These are phyloP conservation scores for Hydraecia micacea DNA, from an alignment of 2,888 invertebrate species.

Conservation along the genomic window DNA sequence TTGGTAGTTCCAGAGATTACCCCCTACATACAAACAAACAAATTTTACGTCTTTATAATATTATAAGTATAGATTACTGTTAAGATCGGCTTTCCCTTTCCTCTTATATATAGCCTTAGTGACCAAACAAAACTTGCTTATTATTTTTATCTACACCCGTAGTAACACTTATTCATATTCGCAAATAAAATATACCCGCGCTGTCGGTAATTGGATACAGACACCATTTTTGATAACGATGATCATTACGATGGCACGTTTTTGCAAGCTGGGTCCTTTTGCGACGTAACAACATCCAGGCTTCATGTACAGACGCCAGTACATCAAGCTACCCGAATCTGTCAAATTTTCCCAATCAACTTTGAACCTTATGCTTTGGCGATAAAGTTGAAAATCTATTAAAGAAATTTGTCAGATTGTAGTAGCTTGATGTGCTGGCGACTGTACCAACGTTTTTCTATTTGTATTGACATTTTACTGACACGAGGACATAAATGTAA, in stretches of 20 bases:
- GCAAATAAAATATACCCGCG: constrained; percentile 16
- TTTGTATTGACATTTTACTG: constrained; percentile 64
- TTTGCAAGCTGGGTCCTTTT: constrained; percentile 32
- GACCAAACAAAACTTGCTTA: neutral
- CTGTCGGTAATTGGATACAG: constrained; percentile 33
- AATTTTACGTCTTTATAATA: neutral
- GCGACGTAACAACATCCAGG: constrained; percentile 47
- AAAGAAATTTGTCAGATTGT: no score
- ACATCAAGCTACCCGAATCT: no score
- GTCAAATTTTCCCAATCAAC: no score
- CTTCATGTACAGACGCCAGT: no score
- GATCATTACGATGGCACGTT: constrained; percentile 48
- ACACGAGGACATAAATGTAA: constrained; percentile 63
- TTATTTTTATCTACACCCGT: constrained; percentile 13
- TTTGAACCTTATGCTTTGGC: no score
- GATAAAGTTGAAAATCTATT: no score
- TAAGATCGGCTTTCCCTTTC: neutral
- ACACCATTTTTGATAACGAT: constrained; percentile 56
- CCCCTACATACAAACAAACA: neutral
- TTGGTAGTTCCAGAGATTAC: neutral
- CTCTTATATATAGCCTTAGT: neutral
- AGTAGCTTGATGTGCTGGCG: no score
- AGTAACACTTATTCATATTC: constrained; percentile 11
- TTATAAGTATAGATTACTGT: no score
- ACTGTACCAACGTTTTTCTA: constrained; percentile 42